Conservation (phyloP, 2,888 invertebrate species). For the Cordilura impudica region DNA sequence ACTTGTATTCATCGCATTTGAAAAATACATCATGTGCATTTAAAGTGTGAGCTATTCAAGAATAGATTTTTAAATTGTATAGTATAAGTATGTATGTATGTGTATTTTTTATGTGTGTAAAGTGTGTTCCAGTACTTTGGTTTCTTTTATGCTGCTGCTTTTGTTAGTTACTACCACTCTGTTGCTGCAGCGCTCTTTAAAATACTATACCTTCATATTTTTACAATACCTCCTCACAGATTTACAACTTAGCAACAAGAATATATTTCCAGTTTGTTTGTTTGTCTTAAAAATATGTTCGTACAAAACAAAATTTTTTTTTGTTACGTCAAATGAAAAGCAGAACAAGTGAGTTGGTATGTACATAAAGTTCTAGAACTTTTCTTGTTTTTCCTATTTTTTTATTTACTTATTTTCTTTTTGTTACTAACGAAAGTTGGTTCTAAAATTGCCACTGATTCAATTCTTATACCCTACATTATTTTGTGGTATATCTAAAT, state of each 20-base stretch:
- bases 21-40: constrained; percentile 30
- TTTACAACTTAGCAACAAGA: constrained; percentile 56
- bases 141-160: constrained; percentile 47
- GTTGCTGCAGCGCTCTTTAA: constrained; percentile 22
- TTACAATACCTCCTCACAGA: constrained; percentile 52
- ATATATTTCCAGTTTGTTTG: constrained; percentile 41
- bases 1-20: constrained; percentile 41
- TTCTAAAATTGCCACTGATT: background rate
- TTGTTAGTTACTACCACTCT: constrained; percentile 21
- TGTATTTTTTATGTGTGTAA: background rate
- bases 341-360: constrained; percentile 11
- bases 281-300: background rate
- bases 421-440: no score
- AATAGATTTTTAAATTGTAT: background rate
- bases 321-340: constrained; percentile 35
- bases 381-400: no score
- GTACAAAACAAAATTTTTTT: constrained; percentile 15
- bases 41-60: background rate
- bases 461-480: no score
- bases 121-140: constrained; percentile 28
- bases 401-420: no score
- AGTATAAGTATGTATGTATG: background rate
- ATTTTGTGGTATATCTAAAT: no score
- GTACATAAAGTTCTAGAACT: no score
- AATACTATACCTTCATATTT: constrained; percentile 27